Conservation (phyloP, 2,888 invertebrate genomes). For the Alitta virens region DNA sequence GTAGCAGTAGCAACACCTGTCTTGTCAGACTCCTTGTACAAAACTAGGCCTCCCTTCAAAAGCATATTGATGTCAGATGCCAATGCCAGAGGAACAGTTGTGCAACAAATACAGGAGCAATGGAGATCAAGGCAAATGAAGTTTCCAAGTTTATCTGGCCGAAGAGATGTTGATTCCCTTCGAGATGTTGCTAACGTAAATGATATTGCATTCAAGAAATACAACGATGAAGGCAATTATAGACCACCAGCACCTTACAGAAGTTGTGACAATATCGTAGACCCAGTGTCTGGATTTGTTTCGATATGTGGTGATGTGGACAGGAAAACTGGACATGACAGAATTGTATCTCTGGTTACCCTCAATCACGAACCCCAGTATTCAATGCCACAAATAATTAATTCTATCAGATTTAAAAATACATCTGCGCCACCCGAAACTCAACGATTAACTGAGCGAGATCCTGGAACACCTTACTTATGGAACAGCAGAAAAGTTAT, state of each 20-base stretch:
- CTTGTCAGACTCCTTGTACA: slow-evolving; percentile 43
- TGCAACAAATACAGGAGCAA: slow-evolving; percentile 44
- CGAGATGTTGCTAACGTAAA: slow-evolving; percentile 31
- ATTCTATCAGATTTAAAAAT: slow-evolving; percentile 38
- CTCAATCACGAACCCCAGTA: slow-evolving; percentile 44
- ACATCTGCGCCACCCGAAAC: slow-evolving; percentile 43
- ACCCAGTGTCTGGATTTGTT: slow-evolving; percentile 53
- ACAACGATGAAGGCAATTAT: slow-evolving; percentile 49
- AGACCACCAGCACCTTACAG: slow-evolving; percentile 44
- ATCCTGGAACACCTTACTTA: slow-evolving; percentile 44
- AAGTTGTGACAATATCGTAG: slow-evolving; percentile 50
- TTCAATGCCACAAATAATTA: slow-evolving; percentile 34
- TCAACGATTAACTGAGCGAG: slow-evolving; percentile 39
- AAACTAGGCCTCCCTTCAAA: slow-evolving; percentile 40
- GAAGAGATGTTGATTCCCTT: slow-evolving; percentile 45
- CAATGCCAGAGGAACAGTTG: slow-evolving; percentile 40
- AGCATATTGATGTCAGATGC: slow-evolving; percentile 42
- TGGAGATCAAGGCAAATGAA: slow-evolving; percentile 46
- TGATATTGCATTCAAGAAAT: slow-evolving; percentile 34
- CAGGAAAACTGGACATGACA: slow-evolving; percentile 43
- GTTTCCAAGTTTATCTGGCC: slow-evolving; percentile 43
- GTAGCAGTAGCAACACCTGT: slow-evolving; percentile 12
- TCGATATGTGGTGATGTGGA: slow-evolving; percentile 51
- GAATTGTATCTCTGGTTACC: slow-evolving; percentile 43
- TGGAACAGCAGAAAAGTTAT: slow-evolving; percentile 50